Evolutionary conservation across 2,797 vertebrate genomes (phyloP).

Genomic region (Hylomyscus alleni): DNA sequence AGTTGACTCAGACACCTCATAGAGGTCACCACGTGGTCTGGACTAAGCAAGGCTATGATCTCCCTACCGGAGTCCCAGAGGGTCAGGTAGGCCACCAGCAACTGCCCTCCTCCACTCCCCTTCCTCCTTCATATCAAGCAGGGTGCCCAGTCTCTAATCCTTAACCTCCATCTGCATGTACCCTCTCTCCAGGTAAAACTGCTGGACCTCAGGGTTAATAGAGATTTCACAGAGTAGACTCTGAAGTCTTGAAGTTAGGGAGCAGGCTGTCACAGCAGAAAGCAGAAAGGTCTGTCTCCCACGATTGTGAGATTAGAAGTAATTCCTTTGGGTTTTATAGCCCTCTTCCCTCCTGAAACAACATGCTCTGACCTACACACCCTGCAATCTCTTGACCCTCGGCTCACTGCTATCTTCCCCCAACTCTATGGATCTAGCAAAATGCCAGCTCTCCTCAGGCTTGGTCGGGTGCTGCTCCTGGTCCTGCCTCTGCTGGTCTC

Average conservation of each 20-base stretch:
- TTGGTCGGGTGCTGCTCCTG: neutral
- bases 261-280: slow-evolving; percentile 2
- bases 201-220: slow-evolving; percentile 78
- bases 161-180: neutral
- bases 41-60: neutral
- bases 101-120: neutral
- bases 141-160: neutral
- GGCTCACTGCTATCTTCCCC: neutral
- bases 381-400: neutral
- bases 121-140: neutral
- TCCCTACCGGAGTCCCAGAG: neutral
- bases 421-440: slow-evolving; percentile 1
- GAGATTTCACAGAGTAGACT: slow-evolving; percentile 81
- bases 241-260: neutral
- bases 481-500: neutral
- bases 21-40: neutral
- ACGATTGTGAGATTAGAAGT: slow-evolving; percentile 35
- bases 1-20: neutral
- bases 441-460: neutral
- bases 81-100: neutral
- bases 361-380: slow-evolving; percentile 73
- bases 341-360: neutral
- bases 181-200: slow-evolving; percentile 56
- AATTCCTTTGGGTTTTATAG: slow-evolving; percentile 9
- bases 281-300: slow-evolving; percentile 75